Conservation (phyloP, 1,140 invertebrate genomes). For the Platyura marginata region DNA sequence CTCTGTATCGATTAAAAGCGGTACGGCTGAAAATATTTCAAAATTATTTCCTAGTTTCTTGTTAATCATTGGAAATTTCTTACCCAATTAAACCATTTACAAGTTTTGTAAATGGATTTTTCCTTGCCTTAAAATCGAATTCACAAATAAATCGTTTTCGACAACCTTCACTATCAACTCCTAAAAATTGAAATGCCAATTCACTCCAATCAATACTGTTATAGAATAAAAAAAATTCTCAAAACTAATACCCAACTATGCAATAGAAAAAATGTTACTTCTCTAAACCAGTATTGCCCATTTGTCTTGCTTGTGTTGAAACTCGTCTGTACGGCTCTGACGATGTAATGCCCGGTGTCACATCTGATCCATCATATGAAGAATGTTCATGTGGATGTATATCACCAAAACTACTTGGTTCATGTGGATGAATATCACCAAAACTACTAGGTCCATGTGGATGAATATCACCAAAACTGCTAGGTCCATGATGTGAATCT, state of each 20-base stretch:
- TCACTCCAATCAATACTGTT: not conserved
- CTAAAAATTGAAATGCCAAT: conserved; percentile 1
- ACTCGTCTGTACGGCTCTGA: not conserved
- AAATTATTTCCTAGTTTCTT: not conserved
- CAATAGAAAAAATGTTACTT: not conserved
- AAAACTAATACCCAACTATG: not conserved
- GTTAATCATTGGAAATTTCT: not conserved
- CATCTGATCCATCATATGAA: not conserved
- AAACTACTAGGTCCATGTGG: not conserved
- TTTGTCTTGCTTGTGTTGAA: not conserved
- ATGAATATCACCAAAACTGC: not conserved
- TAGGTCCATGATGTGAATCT: not conserved
- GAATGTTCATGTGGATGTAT: not conserved
- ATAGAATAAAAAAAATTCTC: not conserved
- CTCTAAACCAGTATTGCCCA: not conserved
- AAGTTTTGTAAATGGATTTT: not conserved
- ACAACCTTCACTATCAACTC: not conserved
- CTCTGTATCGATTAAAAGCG: not conserved
- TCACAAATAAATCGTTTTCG: not conserved
- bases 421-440: not conserved
- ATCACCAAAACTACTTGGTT: too few relatives aligned
- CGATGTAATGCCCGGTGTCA: not conserved
- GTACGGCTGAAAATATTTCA: not conserved
- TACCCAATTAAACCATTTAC: not conserved
- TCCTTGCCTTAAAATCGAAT: not conserved